Evolutionary conservation across 2,888 invertebrate species (phyloP).

Genomic region (Unio pictorum): DNA sequence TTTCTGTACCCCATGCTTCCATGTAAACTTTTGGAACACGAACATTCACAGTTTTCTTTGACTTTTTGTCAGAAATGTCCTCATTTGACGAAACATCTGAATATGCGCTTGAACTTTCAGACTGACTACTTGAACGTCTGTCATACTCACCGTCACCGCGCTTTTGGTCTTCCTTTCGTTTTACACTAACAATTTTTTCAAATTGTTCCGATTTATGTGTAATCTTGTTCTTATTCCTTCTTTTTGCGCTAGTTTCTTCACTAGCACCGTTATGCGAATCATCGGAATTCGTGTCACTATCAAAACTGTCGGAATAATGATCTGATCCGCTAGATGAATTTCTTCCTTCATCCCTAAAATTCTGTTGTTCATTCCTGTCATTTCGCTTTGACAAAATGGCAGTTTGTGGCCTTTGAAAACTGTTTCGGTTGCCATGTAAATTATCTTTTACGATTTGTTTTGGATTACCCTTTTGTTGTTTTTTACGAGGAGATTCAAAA

Average conservation of each 20-base stretch:
- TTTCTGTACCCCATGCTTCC: slow-evolving; percentile 32
- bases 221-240: slow-evolving; percentile 14
- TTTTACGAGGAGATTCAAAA: slow-evolving; percentile 46
- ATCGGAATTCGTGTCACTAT: slow-evolving; percentile 3
- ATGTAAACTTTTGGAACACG: slow-evolving; percentile 32
- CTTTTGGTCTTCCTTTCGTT: not conserved
- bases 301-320: slow-evolving; percentile 20
- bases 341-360: not conserved
- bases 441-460: slow-evolving; percentile 10
- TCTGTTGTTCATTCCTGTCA: slow-evolving; percentile 4
- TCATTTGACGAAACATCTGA: slow-evolving; percentile 35
- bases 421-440: slow-evolving; percentile 16
- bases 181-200: not conserved
- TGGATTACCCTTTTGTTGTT: slow-evolving; percentile 12
- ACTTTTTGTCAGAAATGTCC: slow-evolving; percentile 17
- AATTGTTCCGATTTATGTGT: slow-evolving; percentile 2
- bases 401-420: slow-evolving; percentile 1
- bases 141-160: slow-evolving; percentile 1
- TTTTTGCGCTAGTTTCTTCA: slow-evolving; percentile 22
- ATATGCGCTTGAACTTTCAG: slow-evolving; percentile 49
- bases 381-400: slow-evolving; percentile 1
- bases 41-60: slow-evolving; percentile 19
- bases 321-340: slow-evolving; percentile 5
- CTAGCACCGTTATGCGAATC: slow-evolving; percentile 13
- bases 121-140: slow-evolving; percentile 2